Conservation (phyloP, 2,113 vertebrate genomes). For the Athene cunicularia region DNA sequence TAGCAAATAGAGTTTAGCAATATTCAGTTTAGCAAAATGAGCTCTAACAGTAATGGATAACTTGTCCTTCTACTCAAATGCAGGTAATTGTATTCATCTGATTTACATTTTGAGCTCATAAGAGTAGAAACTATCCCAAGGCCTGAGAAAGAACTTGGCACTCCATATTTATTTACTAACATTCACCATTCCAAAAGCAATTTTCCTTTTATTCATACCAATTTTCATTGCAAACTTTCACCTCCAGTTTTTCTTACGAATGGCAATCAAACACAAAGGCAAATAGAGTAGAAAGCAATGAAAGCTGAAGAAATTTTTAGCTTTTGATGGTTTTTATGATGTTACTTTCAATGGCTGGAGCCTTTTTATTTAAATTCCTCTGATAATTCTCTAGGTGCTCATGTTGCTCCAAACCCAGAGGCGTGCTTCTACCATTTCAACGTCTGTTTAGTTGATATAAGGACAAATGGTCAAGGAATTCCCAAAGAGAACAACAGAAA, state of each 20-base stretch:
- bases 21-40: background rate
- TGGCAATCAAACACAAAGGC: background rate
- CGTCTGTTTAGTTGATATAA: background rate
- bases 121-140: background rate
- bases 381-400: background rate
- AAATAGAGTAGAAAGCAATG: background rate
- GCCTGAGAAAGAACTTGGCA: background rate
- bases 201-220: background rate
- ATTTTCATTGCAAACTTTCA: background rate
- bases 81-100: background rate
- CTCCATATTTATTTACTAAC: background rate
- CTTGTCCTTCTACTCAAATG: background rate
- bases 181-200: background rate
- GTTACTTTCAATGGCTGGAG: background rate
- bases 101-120: background rate
- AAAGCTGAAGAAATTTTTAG: background rate
- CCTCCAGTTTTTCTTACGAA: background rate
- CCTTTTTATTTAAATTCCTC: background rate
- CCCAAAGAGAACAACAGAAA: background rate
- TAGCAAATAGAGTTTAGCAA: background rate
- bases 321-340: background rate
- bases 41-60: background rate
- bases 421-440: background rate
- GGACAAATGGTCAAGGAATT: background rate
- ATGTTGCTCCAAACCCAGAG: background rate